These are phyloP conservation scores for Bovichtus variegatus DNA, from an alignment of 2,797 vertebrate species.

Conservation along the genomic window DNA sequence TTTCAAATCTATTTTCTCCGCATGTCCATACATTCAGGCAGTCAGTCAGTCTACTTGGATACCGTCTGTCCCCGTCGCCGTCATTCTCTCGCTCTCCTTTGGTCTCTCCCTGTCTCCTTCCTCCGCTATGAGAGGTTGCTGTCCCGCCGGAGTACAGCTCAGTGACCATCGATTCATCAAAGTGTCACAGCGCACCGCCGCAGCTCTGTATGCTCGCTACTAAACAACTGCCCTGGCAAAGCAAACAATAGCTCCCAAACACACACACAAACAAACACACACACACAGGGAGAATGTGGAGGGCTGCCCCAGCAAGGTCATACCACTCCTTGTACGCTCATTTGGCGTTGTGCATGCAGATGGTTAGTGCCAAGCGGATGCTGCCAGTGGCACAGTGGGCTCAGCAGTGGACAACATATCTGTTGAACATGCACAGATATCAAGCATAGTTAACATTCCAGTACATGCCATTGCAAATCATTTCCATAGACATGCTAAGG, in stretches of 20 bases:
- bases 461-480: conserved; percentile 44
- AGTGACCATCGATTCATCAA: conserved; percentile 82
- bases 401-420: conserved; percentile 59
- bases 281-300: conserved; percentile 62
- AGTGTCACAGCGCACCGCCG: conserved; percentile 75
- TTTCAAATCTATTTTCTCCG: conserved; percentile 49
- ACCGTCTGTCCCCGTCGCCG: conserved; percentile 12
- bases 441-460: conserved; percentile 41
- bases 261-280: conserved; percentile 26
- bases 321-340: conserved; percentile 58
- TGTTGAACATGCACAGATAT: conserved; percentile 60
- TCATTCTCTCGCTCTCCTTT: conserved; percentile 24
- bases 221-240: conserved; percentile 77
- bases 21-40: conserved; percentile 13
- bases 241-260: conserved; percentile 74
- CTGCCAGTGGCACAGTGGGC: conserved; percentile 53
- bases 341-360: conserved; percentile 56
- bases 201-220: conserved; percentile 65
- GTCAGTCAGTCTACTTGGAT: conserved; percentile 22
- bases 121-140: conserved; percentile 69
- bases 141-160: conserved; percentile 66
- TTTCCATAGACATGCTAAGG: conserved; percentile 5
- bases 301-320: conserved; percentile 76
- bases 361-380: conserved; percentile 54
- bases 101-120: conserved; percentile 59